Evolutionary conservation across 2,113 vertebrate genomes (phyloP), one percentile per base, ranked within the genome.

Genomic region (Gavialis gangeticus): DNA sequence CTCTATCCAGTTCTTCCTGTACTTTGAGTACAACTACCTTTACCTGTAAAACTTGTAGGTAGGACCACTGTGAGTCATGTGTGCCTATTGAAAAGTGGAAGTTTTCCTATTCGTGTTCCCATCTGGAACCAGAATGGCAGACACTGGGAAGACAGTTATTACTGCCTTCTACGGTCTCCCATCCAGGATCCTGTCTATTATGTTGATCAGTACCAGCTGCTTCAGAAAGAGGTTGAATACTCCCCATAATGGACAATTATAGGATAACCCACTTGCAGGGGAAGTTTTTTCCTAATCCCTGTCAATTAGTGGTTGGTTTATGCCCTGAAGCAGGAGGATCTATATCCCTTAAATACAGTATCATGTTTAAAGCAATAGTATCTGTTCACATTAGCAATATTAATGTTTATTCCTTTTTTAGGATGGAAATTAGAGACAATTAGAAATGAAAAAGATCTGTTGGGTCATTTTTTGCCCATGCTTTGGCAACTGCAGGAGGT

Each of bases 101-200:
- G 89, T 95, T 96, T 96, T 79, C 88, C 88, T 96, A 75, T 85
- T 93, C 85, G 90, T 90, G 60, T 75, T 96, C 94, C 82, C 85
- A 91, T 92, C 94, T 97, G 95, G 89, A 96, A 59, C 89, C 91
- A 88, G 92, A 96, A 97, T 95, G 92, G 91, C 90, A 82, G 83
- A 46, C 46, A 46, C 46, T 46, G 46, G 46, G 7, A 46, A 46
- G 46, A 46, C 46, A 46, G 46, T 46, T 46, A 46, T 46, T 46
- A 46, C 46, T 46, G 46, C 46, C 46, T 46, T 12, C 30, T 63
- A 4, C 28, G 34, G 0, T 0, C 2, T 1, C 18, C 83, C 1
- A 1, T 55, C 55, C 55, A 56, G 19, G 16, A 30, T 91, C 64
- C 28, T 63, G 84, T 16, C 79, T 89, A 85, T 83, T 58, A 80